A percentile compares a stretch with the other conserved stretches of the same genome.
These are phyloP conservation scores for Celastrina argiolus DNA, from an alignment of 2,888 invertebrate species.

Conservation along the genomic window DNA sequence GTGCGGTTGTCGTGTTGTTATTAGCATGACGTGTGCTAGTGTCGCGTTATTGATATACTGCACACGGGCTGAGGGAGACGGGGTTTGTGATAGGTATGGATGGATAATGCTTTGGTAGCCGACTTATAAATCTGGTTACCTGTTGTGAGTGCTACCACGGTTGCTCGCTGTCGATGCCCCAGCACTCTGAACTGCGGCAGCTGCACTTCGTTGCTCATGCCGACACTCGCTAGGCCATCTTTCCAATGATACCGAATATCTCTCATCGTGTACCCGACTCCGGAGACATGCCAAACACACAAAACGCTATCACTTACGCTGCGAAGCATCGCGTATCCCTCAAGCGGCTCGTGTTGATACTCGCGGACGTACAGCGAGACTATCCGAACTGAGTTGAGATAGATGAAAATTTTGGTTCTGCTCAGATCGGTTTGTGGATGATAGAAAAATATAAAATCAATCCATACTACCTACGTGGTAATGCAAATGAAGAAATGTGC, in stretches of 20 bases:
- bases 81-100: conserved; percentile 66
- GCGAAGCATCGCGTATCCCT: conserved; percentile 61
- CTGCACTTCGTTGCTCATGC: conserved; percentile 96
- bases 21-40: conserved; percentile 67
- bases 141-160: conserved; percentile 96
- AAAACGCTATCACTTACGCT: conserved; percentile 79
- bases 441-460: conserved; percentile 65
- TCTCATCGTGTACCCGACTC: conserved; percentile 98
- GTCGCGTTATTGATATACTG: conserved; percentile 64
- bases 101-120: conserved; percentile 62
- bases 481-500: conserved; percentile 33
- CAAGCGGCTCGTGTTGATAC: conserved; percentile 48
- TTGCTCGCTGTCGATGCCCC: conserved; percentile 96
- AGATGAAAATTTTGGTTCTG: conserved; percentile 24
- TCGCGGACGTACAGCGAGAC: conserved; percentile 48
- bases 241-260: conserved; percentile 98
- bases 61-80: conserved; percentile 73
- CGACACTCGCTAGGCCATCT: conserved; percentile 94
- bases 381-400: conserved; percentile 46
- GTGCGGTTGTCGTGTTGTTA: conserved; percentile 67
- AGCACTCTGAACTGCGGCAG: conserved; percentile 98
- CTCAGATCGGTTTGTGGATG: conserved; percentile 53
- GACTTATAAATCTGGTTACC: conserved; percentile 80
- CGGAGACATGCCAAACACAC: conserved; percentile 79
- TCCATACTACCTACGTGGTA: conserved; percentile 43